Percentiles rank a stretch among this genome's conserved stretches.
Conservation (phyloP, 2,888 invertebrate species). For the Noctua janthina region DNA sequence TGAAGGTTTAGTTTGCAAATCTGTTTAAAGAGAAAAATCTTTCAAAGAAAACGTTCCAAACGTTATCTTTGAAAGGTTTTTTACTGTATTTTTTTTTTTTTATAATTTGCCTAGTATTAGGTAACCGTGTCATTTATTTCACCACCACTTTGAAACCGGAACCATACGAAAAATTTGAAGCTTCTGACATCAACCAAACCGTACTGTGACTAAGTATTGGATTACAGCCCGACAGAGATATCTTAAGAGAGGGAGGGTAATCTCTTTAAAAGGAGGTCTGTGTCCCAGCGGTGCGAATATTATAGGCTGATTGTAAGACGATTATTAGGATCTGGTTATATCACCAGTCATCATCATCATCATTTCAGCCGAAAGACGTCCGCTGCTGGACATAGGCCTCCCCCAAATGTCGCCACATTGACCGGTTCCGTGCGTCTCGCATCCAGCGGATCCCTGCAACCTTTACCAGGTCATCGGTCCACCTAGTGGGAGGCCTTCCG, state of each 20-base stretch:
- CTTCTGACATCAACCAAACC: background rate
- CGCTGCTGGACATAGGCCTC: too few species aligned
- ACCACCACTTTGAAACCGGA: background rate
- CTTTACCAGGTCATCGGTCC: too few species aligned
- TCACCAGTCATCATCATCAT: background rate
- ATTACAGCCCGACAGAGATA: background rate
- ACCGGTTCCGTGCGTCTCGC: too few species aligned
- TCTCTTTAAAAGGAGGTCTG: background rate
- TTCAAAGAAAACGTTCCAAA: too few species aligned
- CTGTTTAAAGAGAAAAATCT: background rate
- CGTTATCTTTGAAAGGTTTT: background rate
- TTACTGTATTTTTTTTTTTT: too few species aligned
- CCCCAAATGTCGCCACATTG: too few species aligned
- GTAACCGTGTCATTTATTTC: background rate
- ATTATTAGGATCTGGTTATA: background rate
- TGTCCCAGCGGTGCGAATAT: background rate
- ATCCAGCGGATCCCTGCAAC: too few species aligned
- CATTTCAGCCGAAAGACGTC: too few species aligned
- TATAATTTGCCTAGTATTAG: background rate
- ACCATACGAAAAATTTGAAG: background rate
- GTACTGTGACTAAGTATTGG: background rate
- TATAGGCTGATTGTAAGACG: background rate
- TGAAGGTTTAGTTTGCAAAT: conserved; percentile 3
- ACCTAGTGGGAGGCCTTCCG: too few species aligned
- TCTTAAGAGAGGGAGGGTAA: background rate